Evolutionary conservation across 2,797 vertebrate species (phyloP), one percentile per base, ranked within the genome.

Genomic region (Anniella stebbinsi): DNA sequence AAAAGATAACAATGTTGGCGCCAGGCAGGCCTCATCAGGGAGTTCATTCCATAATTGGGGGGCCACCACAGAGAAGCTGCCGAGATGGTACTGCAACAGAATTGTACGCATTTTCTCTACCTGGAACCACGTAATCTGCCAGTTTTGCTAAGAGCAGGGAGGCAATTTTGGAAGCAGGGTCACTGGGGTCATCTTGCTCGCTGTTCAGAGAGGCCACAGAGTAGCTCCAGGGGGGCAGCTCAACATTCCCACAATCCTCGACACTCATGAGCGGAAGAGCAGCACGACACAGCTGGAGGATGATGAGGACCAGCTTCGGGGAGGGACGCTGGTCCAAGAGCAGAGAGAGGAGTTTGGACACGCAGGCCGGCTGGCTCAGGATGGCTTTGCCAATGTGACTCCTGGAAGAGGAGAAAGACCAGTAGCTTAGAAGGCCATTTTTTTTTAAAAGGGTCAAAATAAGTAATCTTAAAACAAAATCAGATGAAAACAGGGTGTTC

Each of bases 371-470:
- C 95, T 99, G 99, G 96, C 99, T 99, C 83, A 99, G 97, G 96
- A 99, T 99, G 76, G 99, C 98, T 97, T 99, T 99, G 17, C 99
- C 99, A 91, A 99, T 99, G 96, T 99, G 98, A 91, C 99, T 99
- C 98, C 99, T 99, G 95, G 54, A 80, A 75, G n/a, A 69, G 13
- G 0, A 33, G 2, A 77, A 33, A 63, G 48, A 87, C 11, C 60
- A 33, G 13, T 54, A 10, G 36, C 1, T 36, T 73, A 30, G 10
- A 1, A 69, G 41, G 60, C 30, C 23, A 38, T 4, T 51, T 38
- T n/a, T 17, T 9, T 3, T 4, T 45, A 45, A 67, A 45, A 30
- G 5, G 15, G 11, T 66, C 36, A 15, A 18, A 30, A 75, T 41
- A 38, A 10, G 23, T 45, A 23, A 1, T 25, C 8, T 51, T 76